phyloP scores from a whole-genome alignment of 2,797 vertebrate genomes.

The Aplochiton taeniatus region DNA sequence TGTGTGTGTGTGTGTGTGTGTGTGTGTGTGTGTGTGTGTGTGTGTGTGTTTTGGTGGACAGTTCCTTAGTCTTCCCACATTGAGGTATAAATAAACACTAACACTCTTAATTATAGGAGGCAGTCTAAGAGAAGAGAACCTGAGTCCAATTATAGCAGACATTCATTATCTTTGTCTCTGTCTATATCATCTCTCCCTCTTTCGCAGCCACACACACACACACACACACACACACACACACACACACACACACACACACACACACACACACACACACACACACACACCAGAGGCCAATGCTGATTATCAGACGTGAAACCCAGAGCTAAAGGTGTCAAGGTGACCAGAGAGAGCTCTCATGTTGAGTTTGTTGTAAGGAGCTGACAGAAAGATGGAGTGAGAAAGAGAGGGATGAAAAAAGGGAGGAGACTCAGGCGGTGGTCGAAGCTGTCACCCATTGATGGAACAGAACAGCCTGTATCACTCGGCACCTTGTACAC shows the following conservation, averaged over 20 bases:
- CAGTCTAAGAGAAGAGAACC: conserved; percentile 28
- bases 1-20: conserved; percentile 15
- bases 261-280: not conserved
- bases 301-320: not conserved
- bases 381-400: conserved; percentile 2
- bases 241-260: conserved; percentile 1
- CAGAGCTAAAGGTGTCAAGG: not conserved
- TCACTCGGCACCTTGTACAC: conserved; percentile 60
- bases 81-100: conserved; percentile 54
- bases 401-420: not conserved
- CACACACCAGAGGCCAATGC: not conserved
- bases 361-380: conserved; percentile 13
- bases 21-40: conserved; percentile 19
- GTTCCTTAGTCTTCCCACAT: conserved; percentile 29
- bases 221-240: conserved; percentile 1
- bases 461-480: conserved; percentile 59
- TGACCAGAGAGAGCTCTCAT: not conserved
- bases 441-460: conserved; percentile 60
- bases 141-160: not conserved
- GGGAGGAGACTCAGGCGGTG: conserved; percentile 9
- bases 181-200: not conserved
- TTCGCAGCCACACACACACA: not conserved
- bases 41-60: conserved; percentile 18
- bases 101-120: conserved; percentile 31
- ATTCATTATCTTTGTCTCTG: too few species aligned